These are phyloP conservation scores for Alosa alosa DNA, from an alignment of 2,113 vertebrate genomes.

Conservation along the genomic window DNA sequence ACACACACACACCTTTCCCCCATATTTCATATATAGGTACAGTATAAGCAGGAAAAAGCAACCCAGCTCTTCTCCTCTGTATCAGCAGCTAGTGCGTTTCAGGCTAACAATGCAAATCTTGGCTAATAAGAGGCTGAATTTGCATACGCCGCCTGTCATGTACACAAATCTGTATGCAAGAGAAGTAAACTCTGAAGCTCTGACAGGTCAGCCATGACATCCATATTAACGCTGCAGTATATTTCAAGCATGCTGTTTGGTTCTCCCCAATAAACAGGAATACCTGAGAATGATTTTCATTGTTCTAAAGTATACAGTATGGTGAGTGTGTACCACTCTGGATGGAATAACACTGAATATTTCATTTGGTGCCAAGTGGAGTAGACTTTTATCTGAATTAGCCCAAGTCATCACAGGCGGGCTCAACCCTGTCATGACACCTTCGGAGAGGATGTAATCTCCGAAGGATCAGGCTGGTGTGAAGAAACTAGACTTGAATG, in stretches of 20 bases:
- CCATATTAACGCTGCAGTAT: constrained; percentile 27
- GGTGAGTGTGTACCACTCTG: background rate
- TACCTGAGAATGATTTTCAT: constrained; percentile 2
- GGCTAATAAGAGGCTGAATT: constrained; percentile 33
- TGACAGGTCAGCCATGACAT: constrained; percentile 23
- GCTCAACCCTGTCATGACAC: background rate
- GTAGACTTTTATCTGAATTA: constrained; percentile 20
- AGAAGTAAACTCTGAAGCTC: constrained; percentile 20
- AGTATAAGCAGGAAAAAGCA: background rate
- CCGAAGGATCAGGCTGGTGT: background rate
- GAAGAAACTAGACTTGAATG: background rate
- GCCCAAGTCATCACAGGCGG: background rate
- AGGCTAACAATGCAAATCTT: constrained; percentile 28
- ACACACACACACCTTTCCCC: background rate
- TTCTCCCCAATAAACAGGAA: constrained; percentile 15
- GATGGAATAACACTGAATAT: constrained; percentile 25
- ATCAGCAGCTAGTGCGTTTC: background rate
- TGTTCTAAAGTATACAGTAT: constrained; percentile 11
- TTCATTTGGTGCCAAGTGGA: constrained; percentile 6
- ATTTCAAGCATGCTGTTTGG: background rate
- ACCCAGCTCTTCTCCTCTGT: background rate
- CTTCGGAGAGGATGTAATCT: background rate
- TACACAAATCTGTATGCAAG: constrained; percentile 7
- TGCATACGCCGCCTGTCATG: constrained; percentile 32
- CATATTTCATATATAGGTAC: background rate